Conservation (phyloP, 2,888 invertebrate genomes). For the Macropis europaea region DNA sequence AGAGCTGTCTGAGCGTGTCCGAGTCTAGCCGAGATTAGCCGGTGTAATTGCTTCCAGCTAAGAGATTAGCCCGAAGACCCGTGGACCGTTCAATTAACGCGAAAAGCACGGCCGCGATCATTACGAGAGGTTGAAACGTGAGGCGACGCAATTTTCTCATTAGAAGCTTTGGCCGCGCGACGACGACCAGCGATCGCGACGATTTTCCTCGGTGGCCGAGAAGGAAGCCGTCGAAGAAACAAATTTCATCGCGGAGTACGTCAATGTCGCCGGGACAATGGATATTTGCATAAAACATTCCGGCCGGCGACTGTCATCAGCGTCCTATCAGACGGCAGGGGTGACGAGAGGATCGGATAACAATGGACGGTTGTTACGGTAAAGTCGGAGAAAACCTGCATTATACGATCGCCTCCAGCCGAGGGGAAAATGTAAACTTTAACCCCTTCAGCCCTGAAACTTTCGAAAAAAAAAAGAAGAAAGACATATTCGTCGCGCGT, state of each 20-base stretch:
- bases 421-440: slow-evolving; percentile 40
- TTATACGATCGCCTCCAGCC: slow-evolving; percentile 41
- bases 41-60: no score
- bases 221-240: slow-evolving; percentile 53
- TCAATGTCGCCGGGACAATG: slow-evolving; percentile 71
- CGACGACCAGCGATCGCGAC: neutral
- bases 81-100: no score
- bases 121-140: no score
- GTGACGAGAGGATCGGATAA: slow-evolving; percentile 55
- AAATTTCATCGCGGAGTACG: slow-evolving; percentile 57
- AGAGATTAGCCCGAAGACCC: no score
- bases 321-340: slow-evolving; percentile 48
- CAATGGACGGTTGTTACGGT: slow-evolving; percentile 57
- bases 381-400: slow-evolving; percentile 40
- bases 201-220: neutral
- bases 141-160: no score
- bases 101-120: no score
- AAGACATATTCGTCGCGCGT: no score
- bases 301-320: slow-evolving; percentile 65
- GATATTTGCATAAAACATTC: slow-evolving; percentile 75
- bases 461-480: no score
- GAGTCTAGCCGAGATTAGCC: no score
- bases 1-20: no score
- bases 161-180: no score
- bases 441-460: no score